These are phyloP conservation scores for Polyploca ridens DNA, from an alignment of 2,888 invertebrate species.

Conservation along the genomic window DNA sequence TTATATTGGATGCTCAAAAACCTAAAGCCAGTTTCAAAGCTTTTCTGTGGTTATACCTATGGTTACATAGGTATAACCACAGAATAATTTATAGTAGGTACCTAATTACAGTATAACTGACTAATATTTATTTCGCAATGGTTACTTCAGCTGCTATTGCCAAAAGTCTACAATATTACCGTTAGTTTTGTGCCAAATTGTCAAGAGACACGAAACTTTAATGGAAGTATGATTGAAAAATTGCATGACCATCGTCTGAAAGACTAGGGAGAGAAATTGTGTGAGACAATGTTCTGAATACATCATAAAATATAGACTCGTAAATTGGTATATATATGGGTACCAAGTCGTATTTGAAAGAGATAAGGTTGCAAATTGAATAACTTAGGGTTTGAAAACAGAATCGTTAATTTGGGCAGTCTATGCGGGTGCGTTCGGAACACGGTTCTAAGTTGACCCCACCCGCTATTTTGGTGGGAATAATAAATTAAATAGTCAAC, in stretches of 20 bases:
- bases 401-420: conserved; percentile 1
- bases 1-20: too few species aligned
- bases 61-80: too few species aligned
- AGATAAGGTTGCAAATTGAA: neutral
- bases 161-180: neutral
- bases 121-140: neutral
- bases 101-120: too few species aligned
- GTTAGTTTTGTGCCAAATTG: conserved; percentile 32
- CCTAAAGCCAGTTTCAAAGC: neutral
- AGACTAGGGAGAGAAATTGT: conserved; percentile 53
- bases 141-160: neutral
- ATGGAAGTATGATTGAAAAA: conserved; percentile 75
- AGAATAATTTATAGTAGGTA: too few species aligned
- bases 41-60: too few species aligned
- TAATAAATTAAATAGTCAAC: conserved; percentile 17
- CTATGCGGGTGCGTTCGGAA: conserved; percentile 63
- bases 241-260: conserved; percentile 69
- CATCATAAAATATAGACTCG: neutral
- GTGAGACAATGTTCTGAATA: conserved; percentile 6
- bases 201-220: conserved; percentile 40
- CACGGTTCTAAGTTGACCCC: conserved; percentile 67
- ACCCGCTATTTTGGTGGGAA: conserved; percentile 33
- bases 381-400: neutral
- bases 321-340: neutral
- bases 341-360: neutral